Evolutionary conservation across 2,797 vertebrate genomes (phyloP), one percentile per base, ranked within the genome.

Genomic region (Aulostomus chinensis): DNA sequence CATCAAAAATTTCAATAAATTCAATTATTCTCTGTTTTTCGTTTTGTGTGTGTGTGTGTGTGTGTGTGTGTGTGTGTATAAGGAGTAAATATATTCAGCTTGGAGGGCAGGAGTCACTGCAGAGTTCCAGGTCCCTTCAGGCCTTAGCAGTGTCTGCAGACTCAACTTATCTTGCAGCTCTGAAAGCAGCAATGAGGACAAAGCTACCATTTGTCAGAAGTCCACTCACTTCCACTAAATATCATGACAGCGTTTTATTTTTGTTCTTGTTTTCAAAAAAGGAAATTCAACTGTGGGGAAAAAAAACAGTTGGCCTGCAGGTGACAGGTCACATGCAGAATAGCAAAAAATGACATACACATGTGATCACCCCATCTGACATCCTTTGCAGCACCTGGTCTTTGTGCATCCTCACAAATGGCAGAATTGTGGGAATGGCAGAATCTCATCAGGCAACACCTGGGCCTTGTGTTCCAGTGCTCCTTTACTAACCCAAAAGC

Each of bases 121-220:
- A 68, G 58, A 43, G 58, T 55, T 72, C 29, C 29, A 5, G 32
- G 46, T 46, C 57, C 61, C 78, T 57, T 38, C 32, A 43, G 70
- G 74, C 48, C 32, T 58, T n/a, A 29, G 75, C 65, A 78, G 67
- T 56, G 66, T 78, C 66, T 80, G 81, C 56, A 10, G 5, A 12
- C 37, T 48, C 59, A 36, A 17, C 58, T 22, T 42, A 25, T 17
- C 72, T 51, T 2, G 3, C 5, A 34, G 66, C 70, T 17, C 39
- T 58, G 48, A 56, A 59, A 55, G 58, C 31, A 9, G 55, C 9
- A 2, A 33, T 5, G 17, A 42, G 26, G 36, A 33, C n/a, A 12
- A 32, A 36, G 40, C 13, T 6, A 31, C 31, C 47, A 58, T 55
- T 70, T 13, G 40, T 61, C 64, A 25, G 7, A 56, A 36, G 25